Evolutionary conservation across 2,113 vertebrate genomes (phyloP).

Genomic region (Bujurquina vittata): DNA sequence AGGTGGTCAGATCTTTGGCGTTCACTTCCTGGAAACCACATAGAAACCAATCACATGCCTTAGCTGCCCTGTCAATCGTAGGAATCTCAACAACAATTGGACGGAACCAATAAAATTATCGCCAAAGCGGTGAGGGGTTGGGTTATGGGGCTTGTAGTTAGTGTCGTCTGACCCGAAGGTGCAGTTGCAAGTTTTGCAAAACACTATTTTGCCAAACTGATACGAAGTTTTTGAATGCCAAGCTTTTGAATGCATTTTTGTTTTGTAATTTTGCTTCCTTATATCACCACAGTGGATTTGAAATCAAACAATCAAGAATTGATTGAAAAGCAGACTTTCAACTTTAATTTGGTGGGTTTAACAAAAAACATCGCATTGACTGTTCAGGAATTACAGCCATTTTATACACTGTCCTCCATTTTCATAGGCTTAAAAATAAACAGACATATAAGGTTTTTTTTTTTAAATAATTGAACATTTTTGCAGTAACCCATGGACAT

Average conservation of each 20-base stretch:
- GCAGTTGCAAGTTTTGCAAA: background rate
- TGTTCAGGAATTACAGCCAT: too few relatives aligned
- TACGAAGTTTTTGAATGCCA: too few relatives aligned
- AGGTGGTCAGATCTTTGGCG: conserved; percentile 68
- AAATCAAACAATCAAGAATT: too few relatives aligned
- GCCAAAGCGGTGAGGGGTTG: background rate
- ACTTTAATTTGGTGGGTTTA: too few relatives aligned
- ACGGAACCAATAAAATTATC: background rate
- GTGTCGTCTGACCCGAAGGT: background rate
- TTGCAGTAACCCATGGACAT: background rate
- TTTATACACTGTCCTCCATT: background rate
- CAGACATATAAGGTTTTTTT: background rate
- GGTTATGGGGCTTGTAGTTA: conserved; percentile 56
- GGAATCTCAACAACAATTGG: conserved; percentile 41
- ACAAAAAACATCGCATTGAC: too few relatives aligned
- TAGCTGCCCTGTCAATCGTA: conserved; percentile 35
- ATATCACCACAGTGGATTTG: too few relatives aligned
- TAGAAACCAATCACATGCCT: conserved; percentile 62
- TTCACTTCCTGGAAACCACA: conserved; percentile 81
- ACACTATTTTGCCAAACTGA: background rate
- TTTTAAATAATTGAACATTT: background rate
- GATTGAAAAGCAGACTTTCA: too few relatives aligned
- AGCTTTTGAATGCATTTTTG: too few relatives aligned
- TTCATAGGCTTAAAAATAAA: background rate
- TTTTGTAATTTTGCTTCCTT: too few relatives aligned